phyloP scores from a whole-genome alignment of 2,113 vertebrate species.

The Pterocles gutturalis region DNA sequence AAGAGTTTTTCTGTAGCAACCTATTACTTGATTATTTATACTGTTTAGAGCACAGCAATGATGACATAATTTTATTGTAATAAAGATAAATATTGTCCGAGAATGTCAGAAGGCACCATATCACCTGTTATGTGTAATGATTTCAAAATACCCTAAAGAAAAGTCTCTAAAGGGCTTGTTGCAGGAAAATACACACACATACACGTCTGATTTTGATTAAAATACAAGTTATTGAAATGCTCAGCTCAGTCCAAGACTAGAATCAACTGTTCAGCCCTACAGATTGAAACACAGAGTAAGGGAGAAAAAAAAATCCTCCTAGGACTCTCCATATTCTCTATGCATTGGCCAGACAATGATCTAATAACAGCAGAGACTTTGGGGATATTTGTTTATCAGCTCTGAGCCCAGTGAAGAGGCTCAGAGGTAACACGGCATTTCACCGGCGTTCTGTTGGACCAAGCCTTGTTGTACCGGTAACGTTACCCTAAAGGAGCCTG shows the following conservation, averaged over 20 bases:
- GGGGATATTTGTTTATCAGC: constrained; percentile 25
- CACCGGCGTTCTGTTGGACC: background rate
- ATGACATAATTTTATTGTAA: constrained; percentile 20
- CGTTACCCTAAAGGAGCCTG: background rate
- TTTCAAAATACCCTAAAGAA: constrained; percentile 43
- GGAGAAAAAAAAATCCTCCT: background rate
- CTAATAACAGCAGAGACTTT: constrained; percentile 60
- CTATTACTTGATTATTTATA: constrained; percentile 22
- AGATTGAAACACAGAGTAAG: constrained; percentile 24
- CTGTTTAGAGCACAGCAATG: background rate
- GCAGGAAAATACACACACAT: background rate
- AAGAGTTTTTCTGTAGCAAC: background rate
- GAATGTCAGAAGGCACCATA: background rate
- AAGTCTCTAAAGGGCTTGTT: background rate
- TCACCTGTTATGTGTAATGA: background rate
- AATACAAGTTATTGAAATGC: constrained; percentile 48
- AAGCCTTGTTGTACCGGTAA: background rate
- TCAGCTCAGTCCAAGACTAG: constrained; percentile 47
- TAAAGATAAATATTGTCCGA: background rate
- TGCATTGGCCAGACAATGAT: constrained; percentile 65
- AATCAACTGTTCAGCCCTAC: constrained; percentile 32
- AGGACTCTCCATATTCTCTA: constrained; percentile 34
- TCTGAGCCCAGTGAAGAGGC: constrained; percentile 31
- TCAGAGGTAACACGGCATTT: background rate
- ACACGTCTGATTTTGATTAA: constrained; percentile 46